Percentiles rank a stretch among this genome's conserved stretches.
phyloP scores from a whole-genome alignment of 2,888 invertebrate species.

The Calliopum simillimum region DNA sequence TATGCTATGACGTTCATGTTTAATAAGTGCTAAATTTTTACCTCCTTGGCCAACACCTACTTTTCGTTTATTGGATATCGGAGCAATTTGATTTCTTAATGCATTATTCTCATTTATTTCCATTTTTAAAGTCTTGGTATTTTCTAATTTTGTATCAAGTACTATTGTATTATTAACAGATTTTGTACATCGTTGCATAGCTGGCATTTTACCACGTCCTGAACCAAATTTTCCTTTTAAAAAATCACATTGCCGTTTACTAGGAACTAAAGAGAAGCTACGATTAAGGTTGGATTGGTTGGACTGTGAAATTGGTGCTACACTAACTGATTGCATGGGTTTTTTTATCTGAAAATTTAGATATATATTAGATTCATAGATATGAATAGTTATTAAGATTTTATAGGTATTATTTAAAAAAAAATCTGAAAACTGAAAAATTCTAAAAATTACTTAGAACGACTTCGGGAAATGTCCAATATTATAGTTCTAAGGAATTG shows the following conservation, averaged over 20 bases:
- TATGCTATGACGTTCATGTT: slow-evolving; percentile 50
- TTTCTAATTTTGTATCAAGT: slow-evolving; percentile 8
- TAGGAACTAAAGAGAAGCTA: slow-evolving; percentile 59
- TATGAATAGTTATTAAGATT: too few relatives aligned
- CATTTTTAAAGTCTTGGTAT: slow-evolving; percentile 11
- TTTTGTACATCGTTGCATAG: slow-evolving; percentile 3
- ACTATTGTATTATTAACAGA: slow-evolving; percentile 11
- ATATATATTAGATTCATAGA: too few relatives aligned
- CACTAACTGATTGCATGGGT: too few relatives aligned
- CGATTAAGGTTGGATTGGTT: slow-evolving; percentile 50
- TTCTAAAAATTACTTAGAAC: too few relatives aligned
- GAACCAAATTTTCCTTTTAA: slow-evolving; percentile 57
- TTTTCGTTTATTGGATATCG: not conserved
- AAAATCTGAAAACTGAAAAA: slow-evolving; percentile 14
- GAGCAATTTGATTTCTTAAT: not conserved
- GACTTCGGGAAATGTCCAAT: too few relatives aligned
- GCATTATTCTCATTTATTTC: slow-evolving; percentile 20
- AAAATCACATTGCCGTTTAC: slow-evolving; percentile 59
- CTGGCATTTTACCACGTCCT: slow-evolving; percentile 53
- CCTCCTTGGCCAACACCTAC: slow-evolving; percentile 53
- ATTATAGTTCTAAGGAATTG: too few relatives aligned
- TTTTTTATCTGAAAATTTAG: too few relatives aligned
- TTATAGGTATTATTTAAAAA: not conserved
- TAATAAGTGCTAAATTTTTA: slow-evolving; percentile 55
- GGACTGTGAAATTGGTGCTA: slow-evolving; percentile 25